Conservation (phyloP, 2,888 invertebrate species). For the Chirona hameri region DNA sequence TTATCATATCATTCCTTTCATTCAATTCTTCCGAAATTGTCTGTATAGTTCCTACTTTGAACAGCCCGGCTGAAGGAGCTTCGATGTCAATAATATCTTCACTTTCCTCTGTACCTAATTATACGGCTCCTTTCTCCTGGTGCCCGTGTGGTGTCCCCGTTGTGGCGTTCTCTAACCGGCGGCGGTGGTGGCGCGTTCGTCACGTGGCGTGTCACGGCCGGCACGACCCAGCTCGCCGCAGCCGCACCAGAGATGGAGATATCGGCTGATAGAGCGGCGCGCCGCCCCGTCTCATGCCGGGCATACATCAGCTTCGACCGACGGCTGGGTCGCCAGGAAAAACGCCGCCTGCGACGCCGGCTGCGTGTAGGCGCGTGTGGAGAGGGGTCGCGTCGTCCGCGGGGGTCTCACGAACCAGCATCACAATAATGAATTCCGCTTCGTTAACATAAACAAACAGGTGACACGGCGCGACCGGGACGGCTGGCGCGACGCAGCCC, state of each 20-base stretch:
- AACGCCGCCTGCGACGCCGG: background rate
- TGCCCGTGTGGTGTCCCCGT: no score
- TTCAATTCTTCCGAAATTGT: no score
- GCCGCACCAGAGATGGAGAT: background rate
- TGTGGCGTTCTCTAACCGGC: background rate
- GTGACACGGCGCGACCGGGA: background rate
- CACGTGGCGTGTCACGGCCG: background rate
- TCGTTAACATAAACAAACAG: constrained; percentile 28
- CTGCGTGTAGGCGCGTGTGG: background rate
- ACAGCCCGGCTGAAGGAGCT: no score
- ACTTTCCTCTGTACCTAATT: no score
- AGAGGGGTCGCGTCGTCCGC: background rate
- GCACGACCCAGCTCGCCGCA: background rate
- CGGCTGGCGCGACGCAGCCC: background rate
- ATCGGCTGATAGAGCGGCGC: background rate
- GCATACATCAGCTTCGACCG: background rate
- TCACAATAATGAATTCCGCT: constrained; percentile 25
- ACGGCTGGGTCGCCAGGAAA: background rate
- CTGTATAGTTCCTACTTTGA: no score
- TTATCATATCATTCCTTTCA: no score
- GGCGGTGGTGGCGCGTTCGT: background rate
- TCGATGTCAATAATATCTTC: no score
- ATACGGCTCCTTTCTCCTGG: background rate
- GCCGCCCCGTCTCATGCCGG: background rate
- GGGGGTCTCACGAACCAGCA: constrained; percentile 11